Percentiles rank a stretch among this genome's conserved stretches.
phyloP scores from a whole-genome alignment of 2,113 vertebrate genomes.

The Pteronura brasiliensis region DNA sequence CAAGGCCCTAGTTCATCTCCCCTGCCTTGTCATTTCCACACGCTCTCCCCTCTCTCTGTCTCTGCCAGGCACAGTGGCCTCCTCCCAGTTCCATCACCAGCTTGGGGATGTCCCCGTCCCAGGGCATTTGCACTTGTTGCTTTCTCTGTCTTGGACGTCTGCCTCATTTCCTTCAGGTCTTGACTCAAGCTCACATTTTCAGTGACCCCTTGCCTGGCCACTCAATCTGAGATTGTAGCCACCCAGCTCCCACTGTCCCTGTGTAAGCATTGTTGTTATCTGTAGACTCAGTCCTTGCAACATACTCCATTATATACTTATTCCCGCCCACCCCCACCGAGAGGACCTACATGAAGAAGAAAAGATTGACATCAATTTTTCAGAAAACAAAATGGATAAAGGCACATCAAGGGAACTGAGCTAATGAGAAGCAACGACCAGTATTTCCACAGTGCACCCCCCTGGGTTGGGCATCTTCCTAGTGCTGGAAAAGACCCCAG shows the following conservation, averaged over 20 bases:
- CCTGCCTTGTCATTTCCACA: too few relatives aligned
- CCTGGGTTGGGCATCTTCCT: too few relatives aligned
- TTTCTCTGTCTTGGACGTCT: not conserved
- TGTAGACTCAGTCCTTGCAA: not conserved
- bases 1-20: accelerated
- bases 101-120: not conserved
- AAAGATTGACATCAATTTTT: not conserved
- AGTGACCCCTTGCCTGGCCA: not conserved
- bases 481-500: too few relatives aligned
- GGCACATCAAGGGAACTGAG: too few relatives aligned
- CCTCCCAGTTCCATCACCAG: not conserved
- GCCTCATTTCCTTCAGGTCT: not conserved
- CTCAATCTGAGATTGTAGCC: not conserved
- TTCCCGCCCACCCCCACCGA: too few relatives aligned
- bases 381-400: too few relatives aligned
- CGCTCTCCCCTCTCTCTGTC: not conserved
- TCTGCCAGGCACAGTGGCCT: not conserved
- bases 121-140: not conserved
- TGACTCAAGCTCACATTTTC: not conserved
- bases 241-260: too few relatives aligned
- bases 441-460: too few relatives aligned
- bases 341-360: not conserved
- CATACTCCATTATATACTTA: not conserved
- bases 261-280: not conserved
- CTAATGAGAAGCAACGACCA: too few relatives aligned